These are phyloP conservation scores for Chymomyza fuscimana DNA, from an alignment of 2,888 invertebrate species.

Conservation along the genomic window DNA sequence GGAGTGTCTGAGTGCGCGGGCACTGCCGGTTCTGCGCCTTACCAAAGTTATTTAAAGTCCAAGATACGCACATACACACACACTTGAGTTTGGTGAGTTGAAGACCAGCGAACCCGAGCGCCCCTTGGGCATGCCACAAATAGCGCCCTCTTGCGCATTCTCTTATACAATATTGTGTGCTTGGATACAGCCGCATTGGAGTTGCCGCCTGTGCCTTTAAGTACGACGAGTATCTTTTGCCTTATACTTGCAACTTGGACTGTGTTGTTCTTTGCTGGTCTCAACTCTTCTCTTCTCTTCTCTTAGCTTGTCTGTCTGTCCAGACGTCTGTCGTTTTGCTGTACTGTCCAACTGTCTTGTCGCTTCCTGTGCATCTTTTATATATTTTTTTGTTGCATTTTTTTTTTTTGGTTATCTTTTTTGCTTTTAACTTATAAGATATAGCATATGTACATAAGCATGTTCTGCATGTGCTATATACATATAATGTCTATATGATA, in stretches of 20 bases:
- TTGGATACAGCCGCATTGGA: conserved; percentile 28
- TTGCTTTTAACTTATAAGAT: neutral
- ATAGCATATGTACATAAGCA: neutral
- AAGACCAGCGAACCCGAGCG: neutral
- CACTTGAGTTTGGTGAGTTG: conserved; percentile 44
- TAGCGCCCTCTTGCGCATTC: conserved; percentile 21
- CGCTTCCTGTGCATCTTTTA: conserved; percentile 8
- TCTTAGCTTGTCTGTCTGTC: conserved; percentile 5
- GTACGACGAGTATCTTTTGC: neutral
- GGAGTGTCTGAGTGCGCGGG: conserved; percentile 25
- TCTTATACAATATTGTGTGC: neutral
- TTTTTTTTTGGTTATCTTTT: neutral
- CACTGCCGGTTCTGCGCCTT: conserved; percentile 55
- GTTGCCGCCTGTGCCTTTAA: conserved; percentile 4
- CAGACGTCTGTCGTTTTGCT: conserved; percentile 37
- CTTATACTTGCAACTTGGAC: conserved; percentile 9
- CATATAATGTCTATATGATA: conserved; percentile 1
- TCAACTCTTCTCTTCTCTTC: neutral
- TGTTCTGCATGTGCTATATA: neutral
- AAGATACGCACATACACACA: conserved; percentile 33
- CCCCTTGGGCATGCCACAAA: neutral
- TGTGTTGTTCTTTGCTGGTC: conserved; percentile 7
- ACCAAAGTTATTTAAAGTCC: conserved; percentile 62
- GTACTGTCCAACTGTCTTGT: conserved; percentile 18
- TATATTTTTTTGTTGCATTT: neutral